Evolutionary conservation across 2,888 invertebrate species (phyloP).

Genomic region (Drepanosiphum platanoidis): DNA sequence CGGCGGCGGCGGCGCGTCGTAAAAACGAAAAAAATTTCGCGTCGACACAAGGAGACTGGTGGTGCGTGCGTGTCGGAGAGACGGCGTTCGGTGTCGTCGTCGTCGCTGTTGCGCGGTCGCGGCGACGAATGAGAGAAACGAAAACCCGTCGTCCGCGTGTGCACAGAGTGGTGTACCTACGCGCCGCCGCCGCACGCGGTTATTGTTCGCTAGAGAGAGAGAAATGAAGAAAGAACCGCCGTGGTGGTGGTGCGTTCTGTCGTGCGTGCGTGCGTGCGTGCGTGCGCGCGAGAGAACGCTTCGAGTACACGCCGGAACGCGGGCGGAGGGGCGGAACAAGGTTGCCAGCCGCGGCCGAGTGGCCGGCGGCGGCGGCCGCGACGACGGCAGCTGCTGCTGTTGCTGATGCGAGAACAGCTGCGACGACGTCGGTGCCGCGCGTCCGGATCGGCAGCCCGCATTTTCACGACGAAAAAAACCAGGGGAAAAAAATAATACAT

Average conservation of each 20-base stretch:
- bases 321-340: conserved; percentile 2
- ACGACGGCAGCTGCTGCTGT: neutral
- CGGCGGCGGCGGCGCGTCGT: neutral
- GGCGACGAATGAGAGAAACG: neutral
- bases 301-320: too few relatives aligned
- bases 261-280: neutral
- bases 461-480: too few relatives aligned
- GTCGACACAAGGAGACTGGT: too few relatives aligned
- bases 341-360: conserved; percentile 33
- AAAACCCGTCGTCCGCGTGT: neutral
- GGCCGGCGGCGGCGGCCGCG: conserved; percentile 13
- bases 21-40: too few relatives aligned
- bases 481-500: too few relatives aligned
- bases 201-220: too few relatives aligned
- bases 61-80: neutral
- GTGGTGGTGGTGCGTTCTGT: too few relatives aligned
- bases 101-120: neutral
- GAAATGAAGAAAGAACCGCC: too few relatives aligned
- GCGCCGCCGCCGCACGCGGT: neutral
- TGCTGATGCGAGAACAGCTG: neutral
- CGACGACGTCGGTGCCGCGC: neutral
- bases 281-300: neutral
- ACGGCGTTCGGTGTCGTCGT: neutral
- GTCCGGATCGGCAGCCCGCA: neutral
- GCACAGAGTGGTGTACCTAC: neutral